Conservation (phyloP, 2,888 invertebrate genomes). For the Phaonia tiefii region DNA sequence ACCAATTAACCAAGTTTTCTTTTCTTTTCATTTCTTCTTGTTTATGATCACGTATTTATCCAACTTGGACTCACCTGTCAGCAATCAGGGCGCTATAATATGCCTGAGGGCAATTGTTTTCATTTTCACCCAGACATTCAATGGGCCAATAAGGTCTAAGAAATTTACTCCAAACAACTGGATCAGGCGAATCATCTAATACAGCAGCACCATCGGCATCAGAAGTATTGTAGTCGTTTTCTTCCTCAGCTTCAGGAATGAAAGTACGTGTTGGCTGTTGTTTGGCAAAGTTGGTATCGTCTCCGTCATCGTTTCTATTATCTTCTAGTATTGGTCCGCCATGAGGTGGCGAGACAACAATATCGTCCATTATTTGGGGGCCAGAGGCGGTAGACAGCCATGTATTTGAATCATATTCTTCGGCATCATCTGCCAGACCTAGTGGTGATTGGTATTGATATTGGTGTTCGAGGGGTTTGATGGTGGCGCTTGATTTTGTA, state of each 20-base stretch:
- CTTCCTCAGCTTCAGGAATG: conserved; percentile 24
- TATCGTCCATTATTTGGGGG: conserved; percentile 50
- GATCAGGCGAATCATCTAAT: conserved; percentile 67
- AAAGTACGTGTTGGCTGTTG: no score
- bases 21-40: conserved; percentile 1
- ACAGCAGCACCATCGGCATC: conserved; percentile 22
- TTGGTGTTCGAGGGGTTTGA: conserved; percentile 1
- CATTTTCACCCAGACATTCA: conserved; percentile 71
- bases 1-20: conserved; percentile 57
- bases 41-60: background rate
- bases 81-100: conserved; percentile 72
- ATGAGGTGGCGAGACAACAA: conserved; percentile 46
- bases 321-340: conserved; percentile 8
- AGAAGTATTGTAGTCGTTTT: background rate
- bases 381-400: conserved; percentile 38
- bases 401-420: conserved; percentile 40
- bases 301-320: conserved; percentile 14
- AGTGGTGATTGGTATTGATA: background rate
- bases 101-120: conserved; percentile 73
- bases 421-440: background rate
- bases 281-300: background rate
- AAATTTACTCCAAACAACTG: conserved; percentile 67
- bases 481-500: conserved; percentile 38
- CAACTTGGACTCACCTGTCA: conserved; percentile 73
- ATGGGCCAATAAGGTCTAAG: conserved; percentile 73